Percentiles rank a stretch among this genome's conserved stretches.
Evolutionary conservation across 2,113 vertebrate genomes (phyloP).

Genomic region (Chunga burmeisteri): DNA sequence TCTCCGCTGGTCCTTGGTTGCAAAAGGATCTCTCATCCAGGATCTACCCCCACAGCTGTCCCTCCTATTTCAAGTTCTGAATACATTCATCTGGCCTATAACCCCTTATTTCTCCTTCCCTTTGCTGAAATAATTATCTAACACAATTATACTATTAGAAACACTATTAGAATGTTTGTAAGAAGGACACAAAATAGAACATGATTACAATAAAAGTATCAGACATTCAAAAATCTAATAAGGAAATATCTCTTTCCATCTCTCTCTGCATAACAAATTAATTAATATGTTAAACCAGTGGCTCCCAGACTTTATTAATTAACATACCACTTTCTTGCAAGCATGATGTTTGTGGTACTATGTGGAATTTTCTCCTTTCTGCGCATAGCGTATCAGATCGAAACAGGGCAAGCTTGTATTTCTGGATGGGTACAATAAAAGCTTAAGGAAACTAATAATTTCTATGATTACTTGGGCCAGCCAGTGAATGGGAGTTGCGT

Average conservation of each 20-base stretch:
- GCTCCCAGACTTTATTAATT: constrained; percentile 52
- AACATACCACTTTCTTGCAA: constrained; percentile 45
- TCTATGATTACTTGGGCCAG: constrained; percentile 29
- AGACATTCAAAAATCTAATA: constrained; percentile 32
- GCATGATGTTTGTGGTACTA: constrained; percentile 4
- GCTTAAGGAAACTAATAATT: constrained; percentile 46
- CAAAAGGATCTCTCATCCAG: not conserved
- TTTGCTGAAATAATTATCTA: not conserved
- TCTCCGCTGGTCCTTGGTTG: not conserved
- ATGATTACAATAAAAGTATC: not conserved
- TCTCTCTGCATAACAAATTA: constrained; percentile 23
- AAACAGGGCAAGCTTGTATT: constrained; percentile 52
- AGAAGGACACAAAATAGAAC: not conserved
- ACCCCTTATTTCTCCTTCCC: not conserved
- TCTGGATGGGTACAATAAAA: constrained; percentile 22
- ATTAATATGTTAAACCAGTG: constrained; percentile 40
- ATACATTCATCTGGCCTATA: not conserved
- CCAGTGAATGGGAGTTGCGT: not conserved
- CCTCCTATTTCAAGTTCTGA: not conserved
- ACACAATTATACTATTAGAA: not conserved
- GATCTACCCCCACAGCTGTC: not conserved
- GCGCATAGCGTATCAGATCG: not conserved
- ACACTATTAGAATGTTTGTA: not conserved
- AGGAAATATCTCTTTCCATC: constrained; percentile 17
- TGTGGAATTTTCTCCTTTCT: not conserved